Conservation (phyloP, 1,140 invertebrate genomes). For the Oscheius sp. region DNA sequence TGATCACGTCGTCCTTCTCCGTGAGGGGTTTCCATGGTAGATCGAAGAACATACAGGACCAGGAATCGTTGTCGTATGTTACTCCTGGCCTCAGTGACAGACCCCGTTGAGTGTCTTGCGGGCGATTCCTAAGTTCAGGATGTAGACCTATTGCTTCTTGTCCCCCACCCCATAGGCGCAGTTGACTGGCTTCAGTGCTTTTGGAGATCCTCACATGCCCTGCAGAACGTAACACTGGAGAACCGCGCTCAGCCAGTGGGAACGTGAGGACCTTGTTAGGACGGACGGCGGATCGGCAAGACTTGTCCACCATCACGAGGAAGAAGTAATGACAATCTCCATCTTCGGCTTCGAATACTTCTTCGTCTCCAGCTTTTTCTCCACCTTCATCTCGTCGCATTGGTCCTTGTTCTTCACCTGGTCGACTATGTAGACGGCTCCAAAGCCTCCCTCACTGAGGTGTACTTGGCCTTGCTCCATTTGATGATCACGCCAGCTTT, state of each 20-base stretch:
- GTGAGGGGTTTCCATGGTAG: slow-evolving; percentile 25
- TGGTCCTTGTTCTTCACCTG: background rate
- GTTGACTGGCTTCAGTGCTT: slow-evolving; percentile 45
- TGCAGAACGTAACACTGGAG: slow-evolving; percentile 44
- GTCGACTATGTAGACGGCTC: slow-evolving; percentile 26
- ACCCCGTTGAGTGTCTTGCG: slow-evolving; percentile 19
- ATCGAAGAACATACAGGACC: slow-evolving; percentile 37
- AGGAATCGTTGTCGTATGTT: slow-evolving; percentile 33
- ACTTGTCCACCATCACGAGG: slow-evolving; percentile 42
- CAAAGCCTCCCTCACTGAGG: slow-evolving; percentile 44
- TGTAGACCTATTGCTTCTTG: slow-evolving; percentile 28
- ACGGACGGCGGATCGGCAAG: slow-evolving; percentile 38
- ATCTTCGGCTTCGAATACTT: slow-evolving; percentile 42
- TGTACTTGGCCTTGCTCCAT: slow-evolving; percentile 20
- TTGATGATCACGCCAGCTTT: background rate
- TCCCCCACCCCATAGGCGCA: slow-evolving; percentile 38
- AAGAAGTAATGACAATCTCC: slow-evolving; percentile 48
- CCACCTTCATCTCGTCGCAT: slow-evolving; percentile 38
- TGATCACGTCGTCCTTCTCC: slow-evolving; percentile 35
- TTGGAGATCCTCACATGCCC: slow-evolving; percentile 49
- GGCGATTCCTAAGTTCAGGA: slow-evolving; percentile 39
- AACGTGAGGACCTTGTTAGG: slow-evolving; percentile 33
- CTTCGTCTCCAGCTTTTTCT: slow-evolving; percentile 20
- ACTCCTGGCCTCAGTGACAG: slow-evolving; percentile 14
- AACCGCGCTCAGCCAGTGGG: slow-evolving; percentile 29